Percentiles rank a stretch among this genome's conserved stretches.
Conservation (phyloP, 2,113 vertebrate genomes). For the Herpailurus yagouaroundi region DNA sequence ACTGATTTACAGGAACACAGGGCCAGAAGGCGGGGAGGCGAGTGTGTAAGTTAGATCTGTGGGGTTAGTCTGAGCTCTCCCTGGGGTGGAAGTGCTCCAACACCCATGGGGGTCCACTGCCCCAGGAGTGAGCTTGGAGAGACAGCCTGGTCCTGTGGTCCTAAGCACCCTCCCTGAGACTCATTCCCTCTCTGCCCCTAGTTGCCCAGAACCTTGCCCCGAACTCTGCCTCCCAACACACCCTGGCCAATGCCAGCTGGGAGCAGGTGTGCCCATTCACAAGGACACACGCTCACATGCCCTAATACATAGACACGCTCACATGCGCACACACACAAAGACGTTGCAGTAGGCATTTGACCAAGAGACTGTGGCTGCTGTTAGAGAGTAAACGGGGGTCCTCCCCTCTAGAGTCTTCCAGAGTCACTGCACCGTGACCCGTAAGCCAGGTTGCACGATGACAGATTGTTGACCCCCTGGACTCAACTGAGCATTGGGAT, state of each 20-base stretch:
- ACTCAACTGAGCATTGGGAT: not conserved
- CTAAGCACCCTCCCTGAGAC: not conserved
- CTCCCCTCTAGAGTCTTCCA: not conserved
- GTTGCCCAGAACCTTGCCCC: not conserved
- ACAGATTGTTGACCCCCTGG: not conserved
- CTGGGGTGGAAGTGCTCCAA: not conserved
- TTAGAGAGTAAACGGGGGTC: not conserved
- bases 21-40: not conserved
- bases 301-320: not conserved
- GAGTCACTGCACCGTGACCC: not conserved
- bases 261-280: not conserved
- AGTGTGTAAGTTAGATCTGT: not conserved
- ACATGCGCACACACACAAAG: rapidly evolving
- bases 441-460: not conserved
- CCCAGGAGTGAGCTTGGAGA: not conserved
- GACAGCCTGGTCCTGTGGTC: not conserved
- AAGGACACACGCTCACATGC: not conserved
- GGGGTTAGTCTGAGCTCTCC: not conserved
- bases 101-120: not conserved
- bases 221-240: not conserved
- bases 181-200: not conserved
- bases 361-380: not conserved
- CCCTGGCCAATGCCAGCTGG: not conserved
- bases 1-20: not conserved
- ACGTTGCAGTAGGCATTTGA: not conserved